Conservation (phyloP, 2,113 vertebrate species). For the Alces alces region DNA sequence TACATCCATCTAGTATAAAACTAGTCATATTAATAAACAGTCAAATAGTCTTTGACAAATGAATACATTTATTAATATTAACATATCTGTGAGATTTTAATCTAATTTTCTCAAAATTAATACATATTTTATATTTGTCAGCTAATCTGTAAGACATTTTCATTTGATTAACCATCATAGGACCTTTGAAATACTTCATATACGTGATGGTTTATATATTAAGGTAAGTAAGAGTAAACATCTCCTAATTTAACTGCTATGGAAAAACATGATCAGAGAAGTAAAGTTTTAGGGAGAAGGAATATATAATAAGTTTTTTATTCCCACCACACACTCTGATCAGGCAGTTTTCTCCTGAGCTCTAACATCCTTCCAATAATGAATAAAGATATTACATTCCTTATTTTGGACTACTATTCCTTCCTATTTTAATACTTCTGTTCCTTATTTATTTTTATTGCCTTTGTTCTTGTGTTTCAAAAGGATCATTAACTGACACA, state of each 20-base stretch:
- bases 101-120: background rate
- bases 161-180: background rate
- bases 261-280: background rate
- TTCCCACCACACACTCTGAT: background rate
- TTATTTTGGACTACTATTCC: background rate
- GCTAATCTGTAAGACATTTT: background rate
- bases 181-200: background rate
- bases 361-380: background rate
- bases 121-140: background rate
- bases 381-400: background rate
- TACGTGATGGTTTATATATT: background rate
- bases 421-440: background rate
- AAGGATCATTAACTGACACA: background rate
- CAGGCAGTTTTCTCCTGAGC: background rate
- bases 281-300: background rate
- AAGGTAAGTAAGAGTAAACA: background rate
- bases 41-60: background rate
- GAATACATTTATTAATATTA: background rate
- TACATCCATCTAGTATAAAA: background rate
- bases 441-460: conserved; percentile 27
- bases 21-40: background rate
- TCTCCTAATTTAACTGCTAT: background rate
- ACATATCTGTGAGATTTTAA: background rate
- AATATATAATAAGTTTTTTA: background rate
- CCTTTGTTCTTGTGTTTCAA: background rate